Evolutionary conservation across 2,797 vertebrate species (phyloP).

Genomic region (Pagetopsis macropterus): DNA sequence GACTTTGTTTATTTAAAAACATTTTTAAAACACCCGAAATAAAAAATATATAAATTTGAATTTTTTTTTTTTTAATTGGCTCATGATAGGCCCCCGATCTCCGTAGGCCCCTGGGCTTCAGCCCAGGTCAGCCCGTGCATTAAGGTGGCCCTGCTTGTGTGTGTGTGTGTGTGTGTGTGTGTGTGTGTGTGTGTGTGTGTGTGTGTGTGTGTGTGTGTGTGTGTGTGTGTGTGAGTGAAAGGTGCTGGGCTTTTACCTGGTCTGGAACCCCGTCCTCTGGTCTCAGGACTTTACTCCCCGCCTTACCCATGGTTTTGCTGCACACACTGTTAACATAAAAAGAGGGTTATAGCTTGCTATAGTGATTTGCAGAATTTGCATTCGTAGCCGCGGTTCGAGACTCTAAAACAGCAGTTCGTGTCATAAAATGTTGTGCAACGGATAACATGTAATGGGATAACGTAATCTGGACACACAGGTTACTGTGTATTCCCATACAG

Average conservation of each 20-base stretch:
- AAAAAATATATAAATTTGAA: too few relatives aligned
- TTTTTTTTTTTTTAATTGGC: too few relatives aligned
- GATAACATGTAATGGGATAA: too few relatives aligned
- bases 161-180: background rate
- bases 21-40: too few relatives aligned
- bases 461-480: too few relatives aligned
- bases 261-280: constrained; percentile 76
- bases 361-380: background rate
- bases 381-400: background rate
- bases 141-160: background rate
- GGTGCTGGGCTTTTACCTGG: constrained; percentile 63
- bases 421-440: background rate
- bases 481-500: too few relatives aligned
- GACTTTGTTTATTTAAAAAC: too few relatives aligned
- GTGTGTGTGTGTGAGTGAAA: background rate
- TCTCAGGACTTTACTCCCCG: constrained; percentile 77
- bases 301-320: constrained; percentile 75
- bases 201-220: background rate
- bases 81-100: too few relatives aligned
- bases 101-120: too few relatives aligned
- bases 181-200: background rate
- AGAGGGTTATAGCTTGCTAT: background rate
- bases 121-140: too few relatives aligned
- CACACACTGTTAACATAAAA: constrained; percentile 25
- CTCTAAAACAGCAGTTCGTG: background rate